Conservation (phyloP, 2,797 vertebrate species). For the Gila robusta region DNA sequence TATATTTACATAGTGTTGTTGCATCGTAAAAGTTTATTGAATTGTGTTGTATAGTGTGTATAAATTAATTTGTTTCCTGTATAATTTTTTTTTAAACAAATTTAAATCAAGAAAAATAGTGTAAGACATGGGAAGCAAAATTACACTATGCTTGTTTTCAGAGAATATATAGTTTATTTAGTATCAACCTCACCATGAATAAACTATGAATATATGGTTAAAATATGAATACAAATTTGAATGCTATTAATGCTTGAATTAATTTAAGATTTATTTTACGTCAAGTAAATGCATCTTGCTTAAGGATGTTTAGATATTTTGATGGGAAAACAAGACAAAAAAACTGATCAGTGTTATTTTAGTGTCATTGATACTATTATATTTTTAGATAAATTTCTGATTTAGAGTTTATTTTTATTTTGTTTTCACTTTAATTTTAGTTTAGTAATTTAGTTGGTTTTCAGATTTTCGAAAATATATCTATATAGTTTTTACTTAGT, state of each 20-base stretch:
- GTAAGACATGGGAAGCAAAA: not conserved
- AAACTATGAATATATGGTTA: not conserved
- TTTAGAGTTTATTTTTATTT: not conserved
- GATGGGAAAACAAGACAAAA: not conserved
- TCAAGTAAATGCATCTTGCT: not conserved
- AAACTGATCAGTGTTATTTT: not conserved
- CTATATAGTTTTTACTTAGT: not conserved
- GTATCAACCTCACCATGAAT: not conserved
- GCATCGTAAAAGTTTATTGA: slow-evolving; percentile 64
- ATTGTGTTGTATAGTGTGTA: not conserved
- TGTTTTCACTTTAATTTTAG: not conserved
- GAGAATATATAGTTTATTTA: not conserved
- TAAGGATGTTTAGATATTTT: not conserved
- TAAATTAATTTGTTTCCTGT: too few species aligned
- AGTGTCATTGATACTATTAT: not conserved
- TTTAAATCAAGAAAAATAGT: not conserved
- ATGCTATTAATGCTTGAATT: not conserved
- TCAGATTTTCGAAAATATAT: too few species aligned
- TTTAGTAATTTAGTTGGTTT: too few species aligned
- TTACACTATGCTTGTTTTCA: not conserved
- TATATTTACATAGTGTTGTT: not conserved
- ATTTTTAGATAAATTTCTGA: not conserved
- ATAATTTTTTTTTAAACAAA: not conserved
- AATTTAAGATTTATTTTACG: not conserved
- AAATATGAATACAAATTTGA: not conserved